Conservation (phyloP, 1,140 invertebrate species). For the Ostrea denselamellosa region DNA sequence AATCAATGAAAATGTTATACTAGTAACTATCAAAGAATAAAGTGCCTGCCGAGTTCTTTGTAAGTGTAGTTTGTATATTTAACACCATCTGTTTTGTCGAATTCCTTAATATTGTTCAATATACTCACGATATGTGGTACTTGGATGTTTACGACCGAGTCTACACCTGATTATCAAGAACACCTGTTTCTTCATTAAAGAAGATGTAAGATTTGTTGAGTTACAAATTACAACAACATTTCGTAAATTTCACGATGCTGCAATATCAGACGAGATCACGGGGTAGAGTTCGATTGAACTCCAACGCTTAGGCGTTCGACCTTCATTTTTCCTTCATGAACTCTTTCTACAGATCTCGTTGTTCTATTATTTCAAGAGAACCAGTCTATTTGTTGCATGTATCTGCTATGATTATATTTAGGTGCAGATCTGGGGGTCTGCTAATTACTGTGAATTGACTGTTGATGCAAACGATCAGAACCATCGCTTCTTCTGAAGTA, state of each 20-base stretch:
- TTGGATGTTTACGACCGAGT: neutral
- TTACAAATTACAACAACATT: slow-evolving; percentile 16
- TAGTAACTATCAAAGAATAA: neutral
- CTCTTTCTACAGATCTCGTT: neutral
- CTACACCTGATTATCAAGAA: neutral
- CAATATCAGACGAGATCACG: neutral
- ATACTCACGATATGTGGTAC: neutral
- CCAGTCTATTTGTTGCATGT: neutral
- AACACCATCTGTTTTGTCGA: neutral
- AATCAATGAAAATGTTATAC: no score
- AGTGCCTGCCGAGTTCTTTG: neutral
- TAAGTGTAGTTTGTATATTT: neutral
- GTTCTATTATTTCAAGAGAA: neutral
- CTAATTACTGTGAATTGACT: neutral
- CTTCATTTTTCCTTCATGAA: neutral
- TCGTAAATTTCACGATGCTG: neutral
- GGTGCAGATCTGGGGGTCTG: neutral
- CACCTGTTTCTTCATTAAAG: neutral
- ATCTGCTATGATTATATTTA: neutral
- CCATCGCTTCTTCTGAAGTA: no score
- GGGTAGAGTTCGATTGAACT: neutral
- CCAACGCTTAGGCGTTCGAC: neutral
- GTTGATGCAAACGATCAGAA: neutral
- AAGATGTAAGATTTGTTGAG: slow-evolving; percentile 1
- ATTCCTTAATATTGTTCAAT: slow-evolving; percentile 11